Percentiles rank a stretch among this genome's conserved stretches.
Conservation (phyloP, 2,888 invertebrate species). For the Xylocampa areola region DNA sequence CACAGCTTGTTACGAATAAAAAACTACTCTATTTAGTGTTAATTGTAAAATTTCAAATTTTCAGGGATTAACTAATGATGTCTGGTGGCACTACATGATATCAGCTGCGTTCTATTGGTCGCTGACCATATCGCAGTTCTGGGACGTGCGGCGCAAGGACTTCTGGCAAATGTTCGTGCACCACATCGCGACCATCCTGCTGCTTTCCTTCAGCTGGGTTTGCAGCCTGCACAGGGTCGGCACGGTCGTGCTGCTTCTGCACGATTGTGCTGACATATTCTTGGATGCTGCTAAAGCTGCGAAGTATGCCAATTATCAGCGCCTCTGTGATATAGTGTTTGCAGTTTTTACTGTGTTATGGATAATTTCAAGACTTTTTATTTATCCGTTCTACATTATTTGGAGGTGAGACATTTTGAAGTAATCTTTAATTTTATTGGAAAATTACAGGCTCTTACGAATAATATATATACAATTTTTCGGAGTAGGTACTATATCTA, state of each 20-base stretch:
- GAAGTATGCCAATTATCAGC: slow-evolving; percentile 97
- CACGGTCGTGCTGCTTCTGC: slow-evolving; percentile 95
- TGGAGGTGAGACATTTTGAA: slow-evolving; percentile 90
- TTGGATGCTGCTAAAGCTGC: slow-evolving; percentile 98
- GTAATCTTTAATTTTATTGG: not conserved
- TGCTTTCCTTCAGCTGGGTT: slow-evolving; percentile 98
- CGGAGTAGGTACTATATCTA: too few species aligned
- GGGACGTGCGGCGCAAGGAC: slow-evolving; percentile 97
- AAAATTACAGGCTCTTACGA: too few species aligned
- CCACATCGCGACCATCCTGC: slow-evolving; percentile 97
- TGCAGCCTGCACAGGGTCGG: slow-evolving; percentile 98
- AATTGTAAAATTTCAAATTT: slow-evolving; percentile 56
- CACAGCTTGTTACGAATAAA: not conserved
- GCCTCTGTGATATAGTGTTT: slow-evolving; percentile 96
- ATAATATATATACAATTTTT: too few species aligned
- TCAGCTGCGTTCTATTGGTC: slow-evolving; percentile 99
- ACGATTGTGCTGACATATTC: slow-evolving; percentile 97
- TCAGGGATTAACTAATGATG: slow-evolving; percentile 94
- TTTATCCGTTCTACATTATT: slow-evolving; percentile 97
- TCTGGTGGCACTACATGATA: slow-evolving; percentile 99
- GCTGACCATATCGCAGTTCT: slow-evolving; percentile 96
- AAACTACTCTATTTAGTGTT: too few species aligned
- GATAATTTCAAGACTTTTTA: slow-evolving; percentile 96
- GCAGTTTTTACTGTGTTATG: slow-evolving; percentile 96
- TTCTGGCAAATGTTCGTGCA: slow-evolving; percentile 99